Conservation (phyloP, 2,797 vertebrate species). For the Spea hammondii region DNA sequence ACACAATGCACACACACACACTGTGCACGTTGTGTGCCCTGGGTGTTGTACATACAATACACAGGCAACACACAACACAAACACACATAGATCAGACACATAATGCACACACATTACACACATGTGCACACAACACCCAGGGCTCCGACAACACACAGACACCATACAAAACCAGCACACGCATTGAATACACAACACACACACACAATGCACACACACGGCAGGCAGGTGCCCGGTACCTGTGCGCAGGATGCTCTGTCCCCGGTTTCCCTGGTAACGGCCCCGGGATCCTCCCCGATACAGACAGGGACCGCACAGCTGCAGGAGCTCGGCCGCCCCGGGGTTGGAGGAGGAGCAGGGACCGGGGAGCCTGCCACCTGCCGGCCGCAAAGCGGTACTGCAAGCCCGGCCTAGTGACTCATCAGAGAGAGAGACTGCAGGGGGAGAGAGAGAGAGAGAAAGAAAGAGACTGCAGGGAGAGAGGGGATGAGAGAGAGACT, state of each 20-base stretch:
- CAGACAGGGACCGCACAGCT: background rate
- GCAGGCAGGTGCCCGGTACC: conserved; percentile 1
- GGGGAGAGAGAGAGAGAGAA: too few species aligned
- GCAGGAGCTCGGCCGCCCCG: background rate
- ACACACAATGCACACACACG: conserved; percentile 9
- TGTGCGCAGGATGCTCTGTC: conserved; percentile 9
- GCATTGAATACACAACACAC: background rate
- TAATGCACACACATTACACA: background rate
- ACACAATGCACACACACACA: too few species aligned
- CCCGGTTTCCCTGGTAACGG: conserved; percentile 30
- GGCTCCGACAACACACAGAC: background rate
- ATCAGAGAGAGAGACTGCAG: background rate
- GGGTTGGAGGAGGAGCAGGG: conserved; percentile 5
- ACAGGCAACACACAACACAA: too few species aligned
- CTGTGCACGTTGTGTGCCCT: too few species aligned
- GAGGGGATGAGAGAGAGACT: too few species aligned
- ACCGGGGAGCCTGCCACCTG: background rate
- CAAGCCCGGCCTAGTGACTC: conserved; percentile 1
- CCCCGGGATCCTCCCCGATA: background rate
- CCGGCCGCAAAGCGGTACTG: background rate
- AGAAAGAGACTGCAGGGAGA: too few species aligned
- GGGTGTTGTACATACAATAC: too few species aligned
- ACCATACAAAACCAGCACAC: background rate
- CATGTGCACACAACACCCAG: background rate
- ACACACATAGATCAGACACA: too few species aligned